These are phyloP conservation scores for Mesaphorura yosii DNA, from an alignment of 1,140 invertebrate genomes.

Conservation along the genomic window DNA sequence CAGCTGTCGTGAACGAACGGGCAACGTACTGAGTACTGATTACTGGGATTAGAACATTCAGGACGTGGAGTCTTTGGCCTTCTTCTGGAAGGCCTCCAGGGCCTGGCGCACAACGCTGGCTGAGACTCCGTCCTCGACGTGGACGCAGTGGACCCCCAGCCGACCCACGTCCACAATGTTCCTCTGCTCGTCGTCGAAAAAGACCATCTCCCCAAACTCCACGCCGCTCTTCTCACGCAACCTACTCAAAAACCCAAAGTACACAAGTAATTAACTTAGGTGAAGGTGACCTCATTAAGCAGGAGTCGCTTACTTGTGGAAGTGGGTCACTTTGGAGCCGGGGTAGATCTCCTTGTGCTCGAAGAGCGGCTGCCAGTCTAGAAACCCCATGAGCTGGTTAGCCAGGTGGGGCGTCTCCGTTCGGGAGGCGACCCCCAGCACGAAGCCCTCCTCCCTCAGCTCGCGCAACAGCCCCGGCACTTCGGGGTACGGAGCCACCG, in stretches of 20 bases:
- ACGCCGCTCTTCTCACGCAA: background rate
- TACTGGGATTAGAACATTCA: too few species aligned
- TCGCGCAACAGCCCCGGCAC: slow-evolving; percentile 49
- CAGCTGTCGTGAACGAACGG: too few species aligned
- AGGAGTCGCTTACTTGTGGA: slow-evolving; percentile 46
- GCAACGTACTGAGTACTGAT: too few species aligned
- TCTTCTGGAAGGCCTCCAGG: too few species aligned
- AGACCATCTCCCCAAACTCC: slow-evolving; percentile 49
- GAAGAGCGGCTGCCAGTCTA: slow-evolving; percentile 59
- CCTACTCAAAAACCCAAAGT: slow-evolving; percentile 6
- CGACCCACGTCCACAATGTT: slow-evolving; percentile 32
- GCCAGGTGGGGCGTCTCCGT: slow-evolving; percentile 54
- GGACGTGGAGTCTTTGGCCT: too few species aligned
- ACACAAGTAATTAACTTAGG: background rate
- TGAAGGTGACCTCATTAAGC: slow-evolving; percentile 18
- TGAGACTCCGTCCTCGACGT: slow-evolving; percentile 45
- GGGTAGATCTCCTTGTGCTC: slow-evolving; percentile 62
- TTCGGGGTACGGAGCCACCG: slow-evolving; percentile 47
- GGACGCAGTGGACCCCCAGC: slow-evolving; percentile 46
- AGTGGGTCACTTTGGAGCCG: slow-evolving; percentile 56
- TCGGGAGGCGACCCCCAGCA: slow-evolving; percentile 52
- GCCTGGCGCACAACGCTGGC: too few species aligned
- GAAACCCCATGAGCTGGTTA: slow-evolving; percentile 51
- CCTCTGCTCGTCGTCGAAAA: slow-evolving; percentile 30
- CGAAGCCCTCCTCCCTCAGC: slow-evolving; percentile 45